phyloP scores from a whole-genome alignment of 2,888 invertebrate species.

The Nebria brevicollis region DNA sequence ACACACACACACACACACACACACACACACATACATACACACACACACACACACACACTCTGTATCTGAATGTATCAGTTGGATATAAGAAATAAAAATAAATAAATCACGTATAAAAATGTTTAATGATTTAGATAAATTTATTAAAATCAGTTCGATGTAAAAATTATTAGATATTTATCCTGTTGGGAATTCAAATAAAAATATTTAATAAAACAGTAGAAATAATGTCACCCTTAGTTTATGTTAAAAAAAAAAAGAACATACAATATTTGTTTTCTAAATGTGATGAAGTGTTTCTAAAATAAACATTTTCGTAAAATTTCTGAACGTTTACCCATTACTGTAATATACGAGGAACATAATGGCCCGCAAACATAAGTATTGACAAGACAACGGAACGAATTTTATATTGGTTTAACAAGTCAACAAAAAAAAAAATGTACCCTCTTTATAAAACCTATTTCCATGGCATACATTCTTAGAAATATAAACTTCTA shows the following conservation, averaged over 20 bases:
- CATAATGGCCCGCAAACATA: neutral
- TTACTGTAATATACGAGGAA: conserved; percentile 22
- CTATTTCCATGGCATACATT: neutral
- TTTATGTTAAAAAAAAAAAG: conserved; percentile 7
- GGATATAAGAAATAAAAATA: no score
- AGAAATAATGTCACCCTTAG: conserved; percentile 7
- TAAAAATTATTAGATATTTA: no score
- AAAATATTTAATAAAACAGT: neutral
- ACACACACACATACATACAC: no score
- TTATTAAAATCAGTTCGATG: no score
- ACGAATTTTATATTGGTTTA: neutral
- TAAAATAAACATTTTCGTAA: conserved; percentile 30
- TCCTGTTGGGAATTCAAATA: no score
- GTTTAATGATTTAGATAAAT: no score
- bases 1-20: no score
- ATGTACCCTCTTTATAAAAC: neutral
- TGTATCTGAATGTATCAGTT: no score
- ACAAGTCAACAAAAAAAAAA: neutral
- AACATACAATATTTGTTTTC: conserved; percentile 40
- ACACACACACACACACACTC: no score
- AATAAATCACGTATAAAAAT: no score
- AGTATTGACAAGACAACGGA: neutral
- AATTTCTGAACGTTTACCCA: conserved; percentile 38
- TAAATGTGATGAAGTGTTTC: conserved; percentile 26
- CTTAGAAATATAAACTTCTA: neutral